Percentiles rank a stretch among this genome's conserved stretches.
These are phyloP conservation scores for Ferrisia virgata DNA, from an alignment of 2,888 invertebrate genomes.

Conservation along the genomic window DNA sequence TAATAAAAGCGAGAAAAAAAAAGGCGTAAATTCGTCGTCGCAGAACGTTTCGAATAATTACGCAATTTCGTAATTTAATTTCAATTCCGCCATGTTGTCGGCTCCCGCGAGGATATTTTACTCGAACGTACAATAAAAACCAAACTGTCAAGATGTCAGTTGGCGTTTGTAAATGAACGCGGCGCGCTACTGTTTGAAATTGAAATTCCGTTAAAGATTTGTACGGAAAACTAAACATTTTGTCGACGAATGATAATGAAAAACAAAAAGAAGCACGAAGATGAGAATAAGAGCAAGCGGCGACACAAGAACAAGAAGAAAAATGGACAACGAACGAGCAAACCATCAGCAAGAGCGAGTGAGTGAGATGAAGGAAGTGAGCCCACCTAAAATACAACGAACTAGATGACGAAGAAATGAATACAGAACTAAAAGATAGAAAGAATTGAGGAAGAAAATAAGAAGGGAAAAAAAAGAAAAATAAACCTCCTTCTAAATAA, in stretches of 20 bases:
- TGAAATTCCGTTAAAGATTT: constrained; percentile 27
- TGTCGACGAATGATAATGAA: neutral
- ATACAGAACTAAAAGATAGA: no score
- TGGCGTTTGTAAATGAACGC: constrained; percentile 21
- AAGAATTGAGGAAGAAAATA: no score
- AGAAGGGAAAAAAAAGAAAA: no score
- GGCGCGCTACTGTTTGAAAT: neutral
- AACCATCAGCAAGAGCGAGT: no score
- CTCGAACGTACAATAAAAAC: constrained; percentile 27
- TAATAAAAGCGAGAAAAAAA: no score
- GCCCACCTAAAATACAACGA: no score
- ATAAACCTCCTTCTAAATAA: neutral
- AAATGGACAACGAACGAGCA: no score
- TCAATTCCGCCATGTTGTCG: neutral
- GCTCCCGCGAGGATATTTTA: neutral
- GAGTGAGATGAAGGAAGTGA: no score
- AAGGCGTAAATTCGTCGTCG: neutral
- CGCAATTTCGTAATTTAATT: neutral
- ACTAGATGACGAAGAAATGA: no score
- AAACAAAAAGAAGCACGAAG: neutral
- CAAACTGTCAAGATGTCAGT: constrained; percentile 25
- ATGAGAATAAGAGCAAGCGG: neutral
- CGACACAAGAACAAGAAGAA: no score
- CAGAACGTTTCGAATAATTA: neutral
- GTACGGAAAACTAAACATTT: constrained; percentile 6